Evolutionary conservation across 2,888 invertebrate genomes (phyloP), one percentile per base, ranked within the genome.

Genomic region (Microdon myrmicae): DNA sequence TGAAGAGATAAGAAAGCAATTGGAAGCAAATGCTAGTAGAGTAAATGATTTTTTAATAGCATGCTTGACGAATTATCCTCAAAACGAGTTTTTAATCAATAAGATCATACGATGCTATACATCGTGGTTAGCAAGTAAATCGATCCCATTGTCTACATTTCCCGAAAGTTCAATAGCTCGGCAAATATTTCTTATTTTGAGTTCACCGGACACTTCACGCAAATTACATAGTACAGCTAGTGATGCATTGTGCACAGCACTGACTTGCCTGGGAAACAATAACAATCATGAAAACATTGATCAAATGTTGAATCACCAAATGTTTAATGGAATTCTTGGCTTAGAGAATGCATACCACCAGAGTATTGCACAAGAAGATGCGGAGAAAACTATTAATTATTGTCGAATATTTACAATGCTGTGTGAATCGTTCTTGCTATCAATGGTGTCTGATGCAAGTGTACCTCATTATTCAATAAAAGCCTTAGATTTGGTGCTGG

Each of bases 381-480:
- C 90, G 68, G 95, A 95, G 81, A 96, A 94, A 84, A 91, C 94
- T 2, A 87, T 92, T 64, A 96, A 96, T 78, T 96, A 94, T 79
- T 94, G 94, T 69, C 86, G 96, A 68, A 88, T 98, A 69, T 99
- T 98, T 76, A 96, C 97, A 2, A 96, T 74, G 2, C 70, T 75
- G 10, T 95, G 90, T 0, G 97, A 98, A 80, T 88, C 94, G 4
- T 92, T 96, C 78, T 82, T 97, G 68, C 88, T 90, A 67, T 89
- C 90, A 73, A 91, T 97, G 72, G 84, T 95, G 5, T 85, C 86
- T 48, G 83, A 84, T 7, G 82, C 82, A 28, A 83, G 84, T 68
- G 78, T 80, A 55, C 83, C 85, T 12, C 90, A 92, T 79, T 92
- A 89, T 80, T 88, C 90, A 1, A 82, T 95, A 66, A 88, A 90